phyloP scores from a whole-genome alignment of 2,888 invertebrate species.

The Pachydiplax longipennis region DNA sequence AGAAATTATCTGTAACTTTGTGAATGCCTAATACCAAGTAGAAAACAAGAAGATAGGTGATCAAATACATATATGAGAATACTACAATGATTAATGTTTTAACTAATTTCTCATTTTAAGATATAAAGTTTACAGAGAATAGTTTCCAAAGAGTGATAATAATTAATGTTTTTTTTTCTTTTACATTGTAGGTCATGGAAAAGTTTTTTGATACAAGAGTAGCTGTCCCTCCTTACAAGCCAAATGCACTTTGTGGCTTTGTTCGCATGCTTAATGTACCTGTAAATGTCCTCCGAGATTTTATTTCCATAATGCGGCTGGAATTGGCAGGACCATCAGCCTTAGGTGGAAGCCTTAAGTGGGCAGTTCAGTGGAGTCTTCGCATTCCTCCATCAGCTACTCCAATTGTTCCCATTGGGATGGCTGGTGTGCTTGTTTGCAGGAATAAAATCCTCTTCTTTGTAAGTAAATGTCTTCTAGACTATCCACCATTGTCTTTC shows the following conservation, averaged over 20 bases:
- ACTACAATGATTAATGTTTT: no score
- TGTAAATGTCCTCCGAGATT: constrained; percentile 86
- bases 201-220: constrained; percentile 92
- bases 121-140: no score
- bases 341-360: constrained; percentile 74
- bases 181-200: constrained; percentile 74
- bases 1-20: no score
- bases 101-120: no score
- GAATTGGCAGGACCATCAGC: constrained; percentile 64
- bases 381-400: constrained; percentile 88
- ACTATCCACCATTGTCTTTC: constrained; percentile 10
- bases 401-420: constrained; percentile 89
- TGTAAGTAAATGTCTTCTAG: constrained; percentile 65
- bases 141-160: no score
- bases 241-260: constrained; percentile 86
- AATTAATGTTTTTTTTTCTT: background rate
- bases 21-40: no score
- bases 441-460: constrained; percentile 91
- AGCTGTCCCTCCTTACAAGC: constrained; percentile 89
- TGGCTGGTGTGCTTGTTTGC: constrained; percentile 84
- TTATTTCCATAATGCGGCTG: constrained; percentile 85
- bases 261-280: constrained; percentile 85
- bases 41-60: no score
- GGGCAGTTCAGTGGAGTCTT: constrained; percentile 92
- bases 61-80: no score